These are phyloP conservation scores for Regulus satrapa DNA, from an alignment of 2,113 vertebrate genomes.

Conservation along the genomic window DNA sequence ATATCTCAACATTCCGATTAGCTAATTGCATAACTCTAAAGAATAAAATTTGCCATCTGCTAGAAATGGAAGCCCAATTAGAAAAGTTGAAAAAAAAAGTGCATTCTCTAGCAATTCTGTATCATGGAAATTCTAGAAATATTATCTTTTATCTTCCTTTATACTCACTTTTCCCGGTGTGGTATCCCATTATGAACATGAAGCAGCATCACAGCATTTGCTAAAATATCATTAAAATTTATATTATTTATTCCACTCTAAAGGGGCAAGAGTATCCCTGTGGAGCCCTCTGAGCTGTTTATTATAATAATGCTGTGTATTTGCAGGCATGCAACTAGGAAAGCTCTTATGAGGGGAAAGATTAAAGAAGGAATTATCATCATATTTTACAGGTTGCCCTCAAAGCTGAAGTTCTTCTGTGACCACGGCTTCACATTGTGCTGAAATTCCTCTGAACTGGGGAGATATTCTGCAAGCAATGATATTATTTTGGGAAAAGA, in stretches of 20 bases:
- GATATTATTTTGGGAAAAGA: fast-evolving
- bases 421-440: not conserved
- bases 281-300: not conserved
- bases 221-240: constrained; percentile 10
- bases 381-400: not conserved
- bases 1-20: constrained; percentile 32
- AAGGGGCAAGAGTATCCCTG: not conserved
- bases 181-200: not conserved
- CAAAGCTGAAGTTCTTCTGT: not conserved
- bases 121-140: not conserved
- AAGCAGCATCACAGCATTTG: not conserved
- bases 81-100: not conserved
- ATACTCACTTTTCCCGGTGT: not conserved
- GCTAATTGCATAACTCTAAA: constrained; percentile 37
- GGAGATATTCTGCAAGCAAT: not conserved
- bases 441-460: not conserved
- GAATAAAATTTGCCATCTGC: constrained; percentile 55
- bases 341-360: not conserved
- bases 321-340: not conserved
- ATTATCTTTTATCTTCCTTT: not conserved
- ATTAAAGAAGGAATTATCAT: not conserved
- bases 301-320: not conserved
- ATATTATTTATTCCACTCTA: not conserved
- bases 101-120: not conserved
- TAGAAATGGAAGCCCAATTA: constrained; percentile 14